A percentile compares a stretch with the other conserved stretches of the same genome.
Conservation (phyloP, 2,888 invertebrate genomes). For the Lordiphosa andalusiaca region DNA sequence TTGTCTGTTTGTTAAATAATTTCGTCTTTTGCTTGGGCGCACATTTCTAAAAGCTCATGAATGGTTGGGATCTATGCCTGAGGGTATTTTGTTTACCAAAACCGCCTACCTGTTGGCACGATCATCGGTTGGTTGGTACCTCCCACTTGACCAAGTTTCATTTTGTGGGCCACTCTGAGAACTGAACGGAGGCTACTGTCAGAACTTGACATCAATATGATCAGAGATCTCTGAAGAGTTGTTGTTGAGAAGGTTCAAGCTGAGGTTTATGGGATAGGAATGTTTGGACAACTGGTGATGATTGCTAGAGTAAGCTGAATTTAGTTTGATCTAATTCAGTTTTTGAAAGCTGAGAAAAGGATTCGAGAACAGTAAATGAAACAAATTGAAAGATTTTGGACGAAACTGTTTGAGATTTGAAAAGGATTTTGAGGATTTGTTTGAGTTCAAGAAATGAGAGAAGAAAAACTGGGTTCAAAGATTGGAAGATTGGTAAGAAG, state of each 20-base stretch:
- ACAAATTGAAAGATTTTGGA: too few species aligned
- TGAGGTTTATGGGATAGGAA: background rate
- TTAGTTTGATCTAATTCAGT: background rate
- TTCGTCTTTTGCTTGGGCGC: conserved; percentile 29
- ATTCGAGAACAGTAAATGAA: too few species aligned
- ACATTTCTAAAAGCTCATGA: conserved; percentile 19
- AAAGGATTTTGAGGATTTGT: too few species aligned
- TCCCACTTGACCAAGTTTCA: conserved; percentile 52
- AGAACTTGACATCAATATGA: conserved; percentile 49
- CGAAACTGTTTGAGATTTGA: too few species aligned
- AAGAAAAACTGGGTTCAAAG: too few species aligned
- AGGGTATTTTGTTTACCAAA: conserved; percentile 21
- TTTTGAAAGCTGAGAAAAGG: too few species aligned
- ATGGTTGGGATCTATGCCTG: conserved; percentile 28
- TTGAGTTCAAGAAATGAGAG: too few species aligned
- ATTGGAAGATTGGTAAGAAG: too few species aligned
- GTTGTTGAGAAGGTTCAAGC: conserved; percentile 29
- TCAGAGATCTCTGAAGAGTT: conserved; percentile 12
- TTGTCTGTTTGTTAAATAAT: conserved; percentile 54
- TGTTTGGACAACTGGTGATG: conserved; percentile 2
- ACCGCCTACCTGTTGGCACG: conserved; percentile 54
- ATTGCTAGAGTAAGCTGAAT: background rate
- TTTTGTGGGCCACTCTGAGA: conserved; percentile 20
- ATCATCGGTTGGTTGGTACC: conserved; percentile 32
- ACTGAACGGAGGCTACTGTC: conserved; percentile 36